Percentiles rank a stretch among this genome's conserved stretches.
Conservation (phyloP, 2,888 invertebrate genomes). For the Hyppa rectilinea region DNA sequence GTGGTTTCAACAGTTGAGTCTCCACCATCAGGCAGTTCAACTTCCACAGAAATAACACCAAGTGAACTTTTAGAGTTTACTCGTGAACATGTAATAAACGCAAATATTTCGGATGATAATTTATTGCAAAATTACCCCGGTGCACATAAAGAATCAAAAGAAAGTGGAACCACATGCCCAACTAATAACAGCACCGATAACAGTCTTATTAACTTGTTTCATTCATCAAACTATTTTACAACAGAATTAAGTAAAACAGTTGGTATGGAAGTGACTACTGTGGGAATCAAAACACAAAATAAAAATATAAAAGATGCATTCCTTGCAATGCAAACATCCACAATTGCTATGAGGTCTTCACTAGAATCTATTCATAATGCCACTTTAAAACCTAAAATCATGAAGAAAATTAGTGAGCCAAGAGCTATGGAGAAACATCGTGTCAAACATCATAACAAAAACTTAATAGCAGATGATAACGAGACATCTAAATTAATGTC, state of each 20-base stretch:
- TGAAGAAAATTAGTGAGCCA: background rate
- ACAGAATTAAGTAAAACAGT: constrained; percentile 2
- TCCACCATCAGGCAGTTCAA: background rate
- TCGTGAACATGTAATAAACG: background rate
- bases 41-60: background rate
- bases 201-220: background rate
- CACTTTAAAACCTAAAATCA: background rate
- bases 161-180: background rate
- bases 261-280: background rate
- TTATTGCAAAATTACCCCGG: background rate
- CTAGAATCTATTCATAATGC: background rate
- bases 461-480: background rate
- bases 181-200: background rate
- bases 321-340: background rate
- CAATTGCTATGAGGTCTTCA: background rate
- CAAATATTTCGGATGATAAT: background rate
- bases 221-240: background rate
- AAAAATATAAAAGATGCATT: background rate
- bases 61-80: background rate
- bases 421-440: background rate
- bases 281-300: background rate
- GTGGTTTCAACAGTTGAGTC: background rate
- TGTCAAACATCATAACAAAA: background rate
- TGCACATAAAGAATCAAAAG: background rate
- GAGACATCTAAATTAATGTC: background rate